These are phyloP conservation scores for Oscheius sp. DNA, from an alignment of 2,888 invertebrate genomes.

Conservation along the genomic window DNA sequence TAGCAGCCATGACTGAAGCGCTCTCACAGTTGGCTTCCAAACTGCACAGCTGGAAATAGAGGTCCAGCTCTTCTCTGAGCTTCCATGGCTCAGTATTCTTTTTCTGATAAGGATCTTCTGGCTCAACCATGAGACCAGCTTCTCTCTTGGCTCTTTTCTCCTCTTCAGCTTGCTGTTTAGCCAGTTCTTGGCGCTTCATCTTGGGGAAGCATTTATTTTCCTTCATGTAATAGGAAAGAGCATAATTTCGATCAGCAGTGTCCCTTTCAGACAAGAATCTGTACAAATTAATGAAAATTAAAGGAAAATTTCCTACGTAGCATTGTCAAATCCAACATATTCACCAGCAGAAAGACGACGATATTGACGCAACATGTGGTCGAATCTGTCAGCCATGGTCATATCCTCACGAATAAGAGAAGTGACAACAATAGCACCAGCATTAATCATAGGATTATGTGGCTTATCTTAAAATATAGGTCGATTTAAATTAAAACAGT, in stretches of 20 bases:
- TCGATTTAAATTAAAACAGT: too few species aligned
- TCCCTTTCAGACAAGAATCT: constrained; percentile 81
- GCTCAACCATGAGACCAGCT: neutral
- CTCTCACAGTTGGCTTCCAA: constrained; percentile 94
- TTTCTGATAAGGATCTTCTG: neutral
- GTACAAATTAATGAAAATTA: neutral
- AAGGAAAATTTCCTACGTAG: constrained; percentile 78
- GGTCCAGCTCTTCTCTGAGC: constrained; percentile 75
- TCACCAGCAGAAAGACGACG: constrained; percentile 85
- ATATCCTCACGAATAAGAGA: constrained; percentile 79
- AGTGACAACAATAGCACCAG: constrained; percentile 94
- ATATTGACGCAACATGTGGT: constrained; percentile 74
- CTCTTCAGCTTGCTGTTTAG: neutral
- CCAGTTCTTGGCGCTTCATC: constrained; percentile 1
- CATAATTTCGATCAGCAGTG: constrained; percentile 91
- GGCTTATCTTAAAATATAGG: constrained; percentile 84
- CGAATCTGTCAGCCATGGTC: constrained; percentile 75
- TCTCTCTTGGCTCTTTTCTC: neutral
- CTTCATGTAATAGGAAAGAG: constrained; percentile 95
- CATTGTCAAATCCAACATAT: constrained; percentile 89
- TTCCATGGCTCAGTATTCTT: constrained; percentile 25
- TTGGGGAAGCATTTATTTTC: constrained; percentile 78
- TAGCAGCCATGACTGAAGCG: constrained; percentile 91
- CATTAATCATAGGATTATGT: constrained; percentile 98
- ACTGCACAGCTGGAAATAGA: constrained; percentile 84